phyloP scores from a whole-genome alignment of 2,888 invertebrate species.

The Celastrina argiolus region DNA sequence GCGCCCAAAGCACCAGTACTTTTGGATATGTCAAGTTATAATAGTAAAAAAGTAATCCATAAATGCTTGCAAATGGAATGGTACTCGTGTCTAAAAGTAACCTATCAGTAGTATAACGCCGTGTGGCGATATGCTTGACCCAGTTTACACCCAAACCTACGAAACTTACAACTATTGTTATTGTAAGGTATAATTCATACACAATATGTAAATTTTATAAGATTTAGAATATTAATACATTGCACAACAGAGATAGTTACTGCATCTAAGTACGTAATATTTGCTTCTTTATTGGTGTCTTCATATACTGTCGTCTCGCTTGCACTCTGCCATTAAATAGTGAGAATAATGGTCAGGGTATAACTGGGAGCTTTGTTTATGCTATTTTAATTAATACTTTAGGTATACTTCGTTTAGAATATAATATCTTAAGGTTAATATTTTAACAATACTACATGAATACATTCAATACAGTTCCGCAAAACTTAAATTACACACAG shows the following conservation, averaged over 20 bases:
- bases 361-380: neutral
- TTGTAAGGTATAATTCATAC: no score
- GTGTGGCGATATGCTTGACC: neutral
- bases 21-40: slow-evolving; percentile 19
- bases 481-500: neutral
- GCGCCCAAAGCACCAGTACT: slow-evolving; percentile 18
- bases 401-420: neutral
- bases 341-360: neutral
- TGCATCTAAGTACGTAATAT: no score
- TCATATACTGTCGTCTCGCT: neutral
- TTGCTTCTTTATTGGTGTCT: neutral
- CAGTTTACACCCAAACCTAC: neutral
- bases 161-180: neutral
- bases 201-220: no score
- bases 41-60: slow-evolving; percentile 11
- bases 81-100: neutral
- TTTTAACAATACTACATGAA: slow-evolving; percentile 1
- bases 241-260: no score
- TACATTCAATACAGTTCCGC: slow-evolving; percentile 11
- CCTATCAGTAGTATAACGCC: neutral
- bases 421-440: neutral
- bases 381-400: neutral
- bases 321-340: neutral
- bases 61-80: slow-evolving; percentile 5
- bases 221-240: no score